phyloP scores from a whole-genome alignment of 2,888 invertebrate species.

The Uropetala carovei region DNA sequence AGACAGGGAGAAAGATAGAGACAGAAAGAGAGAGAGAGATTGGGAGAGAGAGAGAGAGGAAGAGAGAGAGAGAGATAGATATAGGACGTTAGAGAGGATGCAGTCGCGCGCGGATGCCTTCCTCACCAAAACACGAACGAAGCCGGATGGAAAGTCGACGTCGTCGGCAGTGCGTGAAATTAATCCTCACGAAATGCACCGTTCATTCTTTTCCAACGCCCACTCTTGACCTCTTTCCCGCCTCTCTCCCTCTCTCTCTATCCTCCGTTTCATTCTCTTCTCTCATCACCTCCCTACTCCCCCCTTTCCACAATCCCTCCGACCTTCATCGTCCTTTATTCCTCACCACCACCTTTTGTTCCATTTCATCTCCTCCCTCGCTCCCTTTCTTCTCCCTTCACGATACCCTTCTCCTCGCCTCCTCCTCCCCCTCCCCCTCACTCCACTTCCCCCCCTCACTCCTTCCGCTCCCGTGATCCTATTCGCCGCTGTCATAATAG shows the following conservation, averaged over 20 bases:
- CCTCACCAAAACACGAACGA: not conserved
- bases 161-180: not conserved
- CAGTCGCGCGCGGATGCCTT: not conserved
- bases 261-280: not conserved
- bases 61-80: not conserved
- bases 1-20: no score
- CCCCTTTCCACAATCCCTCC: not conserved
- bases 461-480: no score
- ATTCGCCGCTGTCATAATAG: no score
- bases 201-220: not conserved
- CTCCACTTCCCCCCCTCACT: no score
- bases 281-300: not conserved
- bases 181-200: slow-evolving; percentile 1
- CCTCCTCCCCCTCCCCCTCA: not conserved
- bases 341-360: not conserved
- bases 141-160: not conserved
- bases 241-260: not conserved
- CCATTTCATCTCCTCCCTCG: not conserved
- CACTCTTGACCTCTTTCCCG: not conserved
- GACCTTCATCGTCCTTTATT: not conserved
- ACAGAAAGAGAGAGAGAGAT: no score
- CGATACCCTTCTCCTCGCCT: no score
- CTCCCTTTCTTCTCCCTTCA: not conserved
- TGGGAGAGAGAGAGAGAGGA: not conserved
- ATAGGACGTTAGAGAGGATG: not conserved